These are phyloP conservation scores for Cotesia glomerata DNA, from an alignment of 1,140 invertebrate species.

Conservation along the genomic window DNA sequence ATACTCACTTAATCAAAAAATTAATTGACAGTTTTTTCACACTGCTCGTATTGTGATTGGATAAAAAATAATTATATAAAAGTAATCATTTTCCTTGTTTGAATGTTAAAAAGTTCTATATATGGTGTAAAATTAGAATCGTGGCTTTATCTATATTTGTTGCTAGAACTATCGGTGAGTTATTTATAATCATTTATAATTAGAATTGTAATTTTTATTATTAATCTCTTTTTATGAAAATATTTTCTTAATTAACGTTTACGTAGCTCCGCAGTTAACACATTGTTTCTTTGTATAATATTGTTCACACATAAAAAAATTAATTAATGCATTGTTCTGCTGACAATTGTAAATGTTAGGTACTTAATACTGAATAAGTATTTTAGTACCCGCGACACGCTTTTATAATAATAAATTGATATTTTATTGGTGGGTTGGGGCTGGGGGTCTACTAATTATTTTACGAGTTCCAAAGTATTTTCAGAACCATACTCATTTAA, in stretches of 20 bases:
- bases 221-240: not conserved
- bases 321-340: conserved; percentile 19
- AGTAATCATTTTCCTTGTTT: not conserved
- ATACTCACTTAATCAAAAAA: not conserved
- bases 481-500: conserved; percentile 3
- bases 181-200: not conserved
- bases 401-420: conserved; percentile 9
- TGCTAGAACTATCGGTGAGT: conserved; percentile 15
- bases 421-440: conserved; percentile 1
- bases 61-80: not conserved
- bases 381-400: conserved; percentile 9
- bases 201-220: not conserved
- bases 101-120: not conserved
- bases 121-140: conserved; percentile 11
- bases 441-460: conserved; percentile 16
- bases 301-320: not conserved
- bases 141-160: conserved; percentile 19
- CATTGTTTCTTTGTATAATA: conserved; percentile 9
- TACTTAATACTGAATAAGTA: not conserved
- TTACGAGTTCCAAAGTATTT: conserved; percentile 12
- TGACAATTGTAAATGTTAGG: not conserved
- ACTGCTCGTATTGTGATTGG: not conserved
- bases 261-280: conserved; percentile 14
- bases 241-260: not conserved
- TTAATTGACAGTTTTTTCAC: not conserved